Evolutionary conservation across 2,888 invertebrate genomes (phyloP).

Genomic region (Trilocha varians): DNA sequence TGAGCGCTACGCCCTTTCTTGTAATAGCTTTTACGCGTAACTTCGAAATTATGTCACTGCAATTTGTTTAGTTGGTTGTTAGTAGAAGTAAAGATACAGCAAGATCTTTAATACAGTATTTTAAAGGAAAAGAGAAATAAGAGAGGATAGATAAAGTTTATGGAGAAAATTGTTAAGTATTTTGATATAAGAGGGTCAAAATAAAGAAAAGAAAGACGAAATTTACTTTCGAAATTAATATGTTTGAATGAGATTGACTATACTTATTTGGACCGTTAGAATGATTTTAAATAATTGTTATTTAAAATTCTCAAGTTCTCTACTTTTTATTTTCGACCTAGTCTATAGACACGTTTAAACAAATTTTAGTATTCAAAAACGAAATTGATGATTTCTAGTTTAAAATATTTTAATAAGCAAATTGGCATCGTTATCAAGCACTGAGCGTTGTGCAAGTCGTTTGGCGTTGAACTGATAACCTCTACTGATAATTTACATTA

Average conservation of each 20-base stretch:
- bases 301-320: too few species aligned
- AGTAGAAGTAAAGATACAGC: too few species aligned
- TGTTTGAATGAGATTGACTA: background rate
- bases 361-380: slow-evolving; percentile 3
- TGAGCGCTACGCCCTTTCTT: slow-evolving; percentile 17
- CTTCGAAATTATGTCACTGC: background rate
- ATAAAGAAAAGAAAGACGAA: too few species aligned
- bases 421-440: slow-evolving; percentile 41
- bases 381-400: slow-evolving; percentile 1
- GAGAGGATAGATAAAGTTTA: too few species aligned
- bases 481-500: slow-evolving; percentile 34
- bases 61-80: too few species aligned
- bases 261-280: too few species aligned
- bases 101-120: too few species aligned
- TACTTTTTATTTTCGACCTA: too few species aligned
- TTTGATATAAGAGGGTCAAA: too few species aligned
- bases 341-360: slow-evolving; percentile 1
- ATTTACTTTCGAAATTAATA: background rate
- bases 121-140: too few species aligned
- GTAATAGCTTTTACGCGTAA: slow-evolving; percentile 5
- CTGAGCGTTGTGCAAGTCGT: slow-evolving; percentile 51
- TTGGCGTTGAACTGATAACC: slow-evolving; percentile 55
- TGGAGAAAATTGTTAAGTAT: too few species aligned
- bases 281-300: too few species aligned
- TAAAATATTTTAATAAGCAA: slow-evolving; percentile 22